phyloP scores from a whole-genome alignment of 2,797 vertebrate genomes.

The Nothura maculosa region DNA sequence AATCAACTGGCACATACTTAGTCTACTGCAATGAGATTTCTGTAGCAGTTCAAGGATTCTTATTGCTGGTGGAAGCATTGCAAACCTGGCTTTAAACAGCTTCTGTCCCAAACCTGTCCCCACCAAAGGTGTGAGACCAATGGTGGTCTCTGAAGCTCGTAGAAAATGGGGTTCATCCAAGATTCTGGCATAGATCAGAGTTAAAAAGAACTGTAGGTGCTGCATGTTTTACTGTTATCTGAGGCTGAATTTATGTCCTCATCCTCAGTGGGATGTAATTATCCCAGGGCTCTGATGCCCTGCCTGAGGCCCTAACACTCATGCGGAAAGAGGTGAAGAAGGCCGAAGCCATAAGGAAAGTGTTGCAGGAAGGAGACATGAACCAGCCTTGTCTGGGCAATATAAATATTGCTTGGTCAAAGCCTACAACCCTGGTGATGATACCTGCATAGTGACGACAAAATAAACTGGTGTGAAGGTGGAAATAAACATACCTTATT shows the following conservation, averaged over 20 bases:
- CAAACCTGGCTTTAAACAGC: neutral
- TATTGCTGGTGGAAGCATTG: neutral
- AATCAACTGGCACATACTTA: neutral
- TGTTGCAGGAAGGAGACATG: accelerated
- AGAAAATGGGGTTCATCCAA: neutral
- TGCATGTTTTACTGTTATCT: neutral
- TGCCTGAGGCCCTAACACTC: neutral
- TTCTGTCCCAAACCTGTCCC: neutral
- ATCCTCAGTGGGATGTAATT: neutral
- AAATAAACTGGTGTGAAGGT: neutral
- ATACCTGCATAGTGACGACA: neutral
- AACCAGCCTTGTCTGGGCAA: neutral
- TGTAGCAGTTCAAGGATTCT: neutral
- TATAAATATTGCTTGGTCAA: neutral
- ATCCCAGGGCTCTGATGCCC: neutral
- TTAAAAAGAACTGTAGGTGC: neutral
- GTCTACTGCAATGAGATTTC: neutral
- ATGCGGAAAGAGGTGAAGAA: neutral
- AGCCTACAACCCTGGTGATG: neutral
- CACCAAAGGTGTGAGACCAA: neutral
- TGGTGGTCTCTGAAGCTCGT: neutral
- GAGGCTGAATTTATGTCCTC: neutral
- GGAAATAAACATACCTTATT: neutral
- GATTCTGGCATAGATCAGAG: accelerated
- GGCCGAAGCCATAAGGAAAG: neutral